These are phyloP conservation scores for Dermatemys mawii DNA, from an alignment of 2,113 vertebrate species.

Conservation along the genomic window DNA sequence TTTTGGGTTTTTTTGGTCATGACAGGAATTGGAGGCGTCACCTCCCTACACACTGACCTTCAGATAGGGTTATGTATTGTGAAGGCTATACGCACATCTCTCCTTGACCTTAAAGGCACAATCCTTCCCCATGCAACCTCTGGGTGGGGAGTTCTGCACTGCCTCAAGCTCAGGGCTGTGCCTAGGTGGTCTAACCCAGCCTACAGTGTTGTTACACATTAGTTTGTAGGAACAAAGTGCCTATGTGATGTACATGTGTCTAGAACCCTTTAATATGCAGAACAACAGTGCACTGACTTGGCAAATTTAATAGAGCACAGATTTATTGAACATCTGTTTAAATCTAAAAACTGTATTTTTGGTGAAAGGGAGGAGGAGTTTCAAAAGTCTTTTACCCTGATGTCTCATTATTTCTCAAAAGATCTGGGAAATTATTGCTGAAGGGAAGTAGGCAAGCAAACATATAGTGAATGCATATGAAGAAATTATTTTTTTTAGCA, in stretches of 20 bases:
- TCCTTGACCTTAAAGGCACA: too few species aligned
- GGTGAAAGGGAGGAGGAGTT: not conserved
- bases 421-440: not conserved
- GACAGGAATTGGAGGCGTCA: not conserved
- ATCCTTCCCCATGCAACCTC: too few species aligned
- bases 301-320: not conserved
- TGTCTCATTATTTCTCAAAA: not conserved
- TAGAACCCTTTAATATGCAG: too few species aligned
- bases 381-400: accelerated
- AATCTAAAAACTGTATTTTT: not conserved
- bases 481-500: not conserved
- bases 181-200: too few species aligned
- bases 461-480: not conserved
- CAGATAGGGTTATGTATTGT: not conserved
- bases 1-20: too few species aligned
- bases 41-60: not conserved
- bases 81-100: too few species aligned
- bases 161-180: too few species aligned
- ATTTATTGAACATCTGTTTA: not conserved
- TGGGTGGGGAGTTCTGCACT: too few species aligned
- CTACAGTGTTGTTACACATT: too few species aligned
- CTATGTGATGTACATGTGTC: too few species aligned
- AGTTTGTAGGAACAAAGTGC: too few species aligned
- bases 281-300: not conserved
- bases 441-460: not conserved